Conservation (phyloP, 1,140 invertebrate species). For the Galendromus occidentalis region DNA sequence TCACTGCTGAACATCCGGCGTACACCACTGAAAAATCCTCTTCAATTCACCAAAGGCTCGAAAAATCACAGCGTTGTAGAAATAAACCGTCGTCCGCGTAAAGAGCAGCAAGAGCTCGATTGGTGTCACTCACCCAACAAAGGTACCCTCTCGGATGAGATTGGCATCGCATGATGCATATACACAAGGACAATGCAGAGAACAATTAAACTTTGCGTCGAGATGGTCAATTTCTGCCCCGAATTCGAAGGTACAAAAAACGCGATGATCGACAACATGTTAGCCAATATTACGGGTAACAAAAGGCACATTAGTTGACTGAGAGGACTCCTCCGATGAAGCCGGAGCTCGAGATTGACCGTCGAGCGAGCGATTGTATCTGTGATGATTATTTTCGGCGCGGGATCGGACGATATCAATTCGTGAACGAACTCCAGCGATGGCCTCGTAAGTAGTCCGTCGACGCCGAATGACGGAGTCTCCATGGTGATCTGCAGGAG, state of each 20-base stretch:
- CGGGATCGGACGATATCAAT: neutral
- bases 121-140: conserved; percentile 5
- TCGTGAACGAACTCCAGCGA: conserved; percentile 4
- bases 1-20: neutral
- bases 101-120: no score
- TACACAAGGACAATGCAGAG: conserved; percentile 3
- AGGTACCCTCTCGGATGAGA: neutral
- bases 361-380: neutral
- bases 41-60: no score
- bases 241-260: conserved; percentile 6
- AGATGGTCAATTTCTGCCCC: conserved; percentile 1
- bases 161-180: conserved; percentile 2
- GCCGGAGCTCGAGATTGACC: neutral
- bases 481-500: conserved; percentile 4
- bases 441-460: neutral
- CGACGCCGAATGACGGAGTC: neutral
- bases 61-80: no score
- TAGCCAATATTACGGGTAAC: neutral
- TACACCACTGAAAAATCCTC: neutral
- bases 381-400: neutral
- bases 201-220: neutral
- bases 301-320: conserved; percentile 4
- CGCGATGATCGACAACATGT: neutral
- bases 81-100: no score
- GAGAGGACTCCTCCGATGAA: neutral